Base-by-base conservation (phyloP, 2,113 vertebrate genomes). In the Calyptommatus sinebrachiatus region DNA sequence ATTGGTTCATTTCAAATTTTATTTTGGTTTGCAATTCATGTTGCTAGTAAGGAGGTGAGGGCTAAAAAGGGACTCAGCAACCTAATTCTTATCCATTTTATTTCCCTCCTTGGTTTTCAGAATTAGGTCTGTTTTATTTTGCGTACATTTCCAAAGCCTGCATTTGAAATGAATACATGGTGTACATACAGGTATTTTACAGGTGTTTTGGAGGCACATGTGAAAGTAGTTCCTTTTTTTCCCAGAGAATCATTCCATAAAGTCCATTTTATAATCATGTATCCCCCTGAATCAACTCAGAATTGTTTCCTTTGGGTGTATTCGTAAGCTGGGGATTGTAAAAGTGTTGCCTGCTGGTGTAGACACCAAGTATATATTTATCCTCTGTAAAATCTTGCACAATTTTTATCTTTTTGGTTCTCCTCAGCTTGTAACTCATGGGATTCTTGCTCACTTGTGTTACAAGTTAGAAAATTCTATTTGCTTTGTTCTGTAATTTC, bases 351-450 rank as follows among this genome's bases (percentile, higher is more conserved):
- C 71, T 80, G 68, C 66, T 85, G 87, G 79, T 78, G 21, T 61
- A 71, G 48, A 45, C 76, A 66, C 78, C 83, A 83, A 86, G 81
- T 41, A 28, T 81, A 86, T 90, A 84, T 84, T 90, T 84, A 90
- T 89, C 83, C 79, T 78, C 71, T 76, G 45, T 85, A 70, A 69
- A 2, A 5, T 29, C 14, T 53, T 60, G 84, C 1, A 0, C 1
- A 22, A 12, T 76, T 73, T 73, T 62, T 78, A 35, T 53, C 31
- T 1, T 82, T 41, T 1, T 1, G 5, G 0, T 48, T 76, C 76
- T 57, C 65, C 0, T 41, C 12, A 1, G 11, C 31, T 3, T 41
- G 18, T 45, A 41, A 9, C 5, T 69, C 78, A 84, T 1, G 0
- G 65, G 71, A 69, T 78, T 14, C 78, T 81, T 29, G 16, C 20